Evolutionary conservation across 2,888 invertebrate species (phyloP).

Genomic region (Microctonus hyperodae): DNA sequence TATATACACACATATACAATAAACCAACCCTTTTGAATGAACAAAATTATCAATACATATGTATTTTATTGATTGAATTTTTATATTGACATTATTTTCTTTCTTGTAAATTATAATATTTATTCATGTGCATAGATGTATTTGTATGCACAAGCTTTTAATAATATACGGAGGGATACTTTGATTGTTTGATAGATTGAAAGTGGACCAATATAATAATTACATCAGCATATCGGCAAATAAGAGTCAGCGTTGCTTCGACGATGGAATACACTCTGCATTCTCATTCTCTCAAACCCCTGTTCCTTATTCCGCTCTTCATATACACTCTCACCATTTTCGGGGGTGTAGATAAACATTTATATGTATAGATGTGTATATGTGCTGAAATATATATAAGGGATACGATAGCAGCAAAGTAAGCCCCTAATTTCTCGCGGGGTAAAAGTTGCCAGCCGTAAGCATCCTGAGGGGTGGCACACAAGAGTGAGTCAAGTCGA

Average conservation of each 20-base stretch:
- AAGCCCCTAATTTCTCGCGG: conserved; percentile 62
- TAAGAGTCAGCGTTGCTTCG: conserved; percentile 55
- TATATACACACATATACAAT: background rate
- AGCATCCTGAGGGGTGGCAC: conserved; percentile 38
- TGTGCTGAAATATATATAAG: conserved; percentile 11
- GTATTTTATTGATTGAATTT: background rate
- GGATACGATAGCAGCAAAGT: conserved; percentile 48
- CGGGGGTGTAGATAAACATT: background rate
- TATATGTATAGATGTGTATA: background rate
- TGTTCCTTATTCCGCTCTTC: conserved; percentile 35
- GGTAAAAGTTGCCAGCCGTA: conserved; percentile 51
- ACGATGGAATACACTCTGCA: conserved; percentile 39
- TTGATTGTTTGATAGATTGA: conserved; percentile 17
- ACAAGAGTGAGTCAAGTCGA: conserved; percentile 16
- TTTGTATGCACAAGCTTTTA: background rate
- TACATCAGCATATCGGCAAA: conserved; percentile 64
- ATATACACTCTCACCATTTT: conserved; percentile 17
- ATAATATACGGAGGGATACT: background rate
- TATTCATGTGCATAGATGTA: background rate
- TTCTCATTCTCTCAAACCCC: conserved; percentile 33
- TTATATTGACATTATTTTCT: background rate
- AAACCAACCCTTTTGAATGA: background rate
- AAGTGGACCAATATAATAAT: conserved; percentile 60
- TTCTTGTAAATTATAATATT: background rate
- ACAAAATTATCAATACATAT: background rate